Conservation (phyloP, 2,888 invertebrate genomes). For the Oasisia sp. region DNA sequence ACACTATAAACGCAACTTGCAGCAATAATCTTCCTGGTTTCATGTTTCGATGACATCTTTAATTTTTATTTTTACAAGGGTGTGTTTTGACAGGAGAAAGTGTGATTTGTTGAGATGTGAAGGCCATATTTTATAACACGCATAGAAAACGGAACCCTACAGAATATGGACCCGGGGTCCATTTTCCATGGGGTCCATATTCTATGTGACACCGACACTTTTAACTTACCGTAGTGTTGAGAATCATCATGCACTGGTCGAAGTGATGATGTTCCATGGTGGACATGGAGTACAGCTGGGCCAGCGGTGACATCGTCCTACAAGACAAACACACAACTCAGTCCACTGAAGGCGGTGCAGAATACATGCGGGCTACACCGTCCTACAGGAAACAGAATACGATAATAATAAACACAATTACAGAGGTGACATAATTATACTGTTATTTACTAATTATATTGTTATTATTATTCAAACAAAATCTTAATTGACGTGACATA, state of each 20-base stretch:
- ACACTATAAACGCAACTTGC: not conserved
- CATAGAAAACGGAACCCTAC: too few species aligned
- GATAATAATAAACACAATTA: too few species aligned
- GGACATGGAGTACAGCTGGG: conserved; percentile 63
- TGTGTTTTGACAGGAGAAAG: not conserved
- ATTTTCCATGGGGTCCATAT: too few species aligned
- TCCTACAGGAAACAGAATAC: too few species aligned
- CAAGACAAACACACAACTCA: conserved; percentile 24
- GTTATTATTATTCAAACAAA: too few species aligned
- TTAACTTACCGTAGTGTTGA: conserved; percentile 76
- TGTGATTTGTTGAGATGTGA: not conserved
- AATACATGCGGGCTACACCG: too few species aligned
- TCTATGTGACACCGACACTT: not conserved
- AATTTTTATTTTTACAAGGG: not conserved
- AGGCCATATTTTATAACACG: not conserved
- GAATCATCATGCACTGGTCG: conserved; percentile 65
- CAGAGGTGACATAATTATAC: too few species aligned
- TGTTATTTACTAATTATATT: too few species aligned
- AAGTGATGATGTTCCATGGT: conserved; percentile 65
- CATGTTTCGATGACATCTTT: not conserved
- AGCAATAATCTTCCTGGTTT: not conserved
- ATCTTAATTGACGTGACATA: too few species aligned
- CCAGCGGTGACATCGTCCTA: conserved; percentile 76
- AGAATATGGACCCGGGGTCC: too few species aligned
- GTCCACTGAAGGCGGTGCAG: not conserved